Evolutionary conservation across 2,113 vertebrate genomes (phyloP).

Genomic region (Megalops atlanticus): DNA sequence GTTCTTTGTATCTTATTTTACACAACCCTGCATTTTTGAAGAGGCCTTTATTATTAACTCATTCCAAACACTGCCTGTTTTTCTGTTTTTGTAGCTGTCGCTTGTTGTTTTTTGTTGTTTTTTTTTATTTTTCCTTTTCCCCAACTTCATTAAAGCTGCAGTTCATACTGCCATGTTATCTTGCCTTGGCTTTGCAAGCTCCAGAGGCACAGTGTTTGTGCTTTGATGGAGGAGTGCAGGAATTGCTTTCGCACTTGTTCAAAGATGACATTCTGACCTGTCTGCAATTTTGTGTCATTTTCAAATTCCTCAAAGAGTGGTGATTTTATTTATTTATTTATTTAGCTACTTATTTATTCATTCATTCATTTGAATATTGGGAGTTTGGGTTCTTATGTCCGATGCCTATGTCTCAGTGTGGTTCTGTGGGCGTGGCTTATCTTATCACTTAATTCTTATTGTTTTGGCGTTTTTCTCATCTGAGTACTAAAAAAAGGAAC

Average conservation of each 20-base stretch:
- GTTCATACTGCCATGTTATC: conserved; percentile 68
- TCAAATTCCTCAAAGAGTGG: too few relatives aligned
- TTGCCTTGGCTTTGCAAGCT: conserved; percentile 58
- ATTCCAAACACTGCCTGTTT: conserved; percentile 66
- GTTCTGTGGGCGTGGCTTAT: not conserved
- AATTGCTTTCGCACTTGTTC: not conserved
- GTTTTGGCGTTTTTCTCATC: not conserved
- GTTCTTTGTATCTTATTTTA: conserved; percentile 71
- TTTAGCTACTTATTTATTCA: not conserved
- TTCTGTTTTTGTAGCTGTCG: too few relatives aligned
- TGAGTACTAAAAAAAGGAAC: not conserved
- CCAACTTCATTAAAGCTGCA: conserved; percentile 67
- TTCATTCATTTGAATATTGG: too few relatives aligned
- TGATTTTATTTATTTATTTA: not conserved
- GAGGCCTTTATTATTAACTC: conserved; percentile 64
- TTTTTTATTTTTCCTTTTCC: too few relatives aligned
- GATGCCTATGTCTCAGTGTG: too few relatives aligned
- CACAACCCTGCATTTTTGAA: conserved; percentile 68
- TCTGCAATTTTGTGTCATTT: not conserved
- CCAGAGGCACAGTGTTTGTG: conserved; percentile 47
- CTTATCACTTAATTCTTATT: not conserved
- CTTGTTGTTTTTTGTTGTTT: too few relatives aligned
- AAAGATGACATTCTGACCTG: too few relatives aligned
- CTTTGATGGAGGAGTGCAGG: conserved; percentile 52
- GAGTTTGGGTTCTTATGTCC: too few relatives aligned